Conservation (phyloP, 2,113 vertebrate species). For the human region DNA sequence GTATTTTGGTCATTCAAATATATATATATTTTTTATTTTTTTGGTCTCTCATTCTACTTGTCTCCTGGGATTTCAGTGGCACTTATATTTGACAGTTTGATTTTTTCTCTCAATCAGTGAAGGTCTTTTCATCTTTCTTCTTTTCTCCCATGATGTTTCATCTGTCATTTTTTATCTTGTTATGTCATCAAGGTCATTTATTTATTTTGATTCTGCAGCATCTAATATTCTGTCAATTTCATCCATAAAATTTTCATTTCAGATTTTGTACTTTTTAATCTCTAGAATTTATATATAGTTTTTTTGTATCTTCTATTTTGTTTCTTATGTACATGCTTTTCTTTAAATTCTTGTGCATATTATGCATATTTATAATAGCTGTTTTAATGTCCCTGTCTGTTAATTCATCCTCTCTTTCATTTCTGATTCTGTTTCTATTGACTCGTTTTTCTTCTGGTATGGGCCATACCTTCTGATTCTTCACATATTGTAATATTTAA, state of each 20-base stretch:
- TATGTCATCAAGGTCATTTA: background rate
- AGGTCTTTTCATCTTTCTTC: background rate
- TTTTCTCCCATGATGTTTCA: background rate
- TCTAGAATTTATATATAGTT: background rate
- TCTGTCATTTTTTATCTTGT: background rate
- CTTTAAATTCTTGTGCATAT: background rate
- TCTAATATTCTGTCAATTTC: background rate
- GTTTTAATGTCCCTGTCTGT: background rate
- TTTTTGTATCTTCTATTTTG: background rate
- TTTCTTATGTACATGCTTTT: background rate
- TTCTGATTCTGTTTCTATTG: background rate
- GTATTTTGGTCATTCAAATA: background rate
- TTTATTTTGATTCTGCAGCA: background rate
- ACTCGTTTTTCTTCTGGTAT: background rate
- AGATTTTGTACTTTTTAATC: constrained; percentile 5
- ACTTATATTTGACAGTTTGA: background rate
- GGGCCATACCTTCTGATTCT: background rate
- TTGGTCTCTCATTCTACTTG: background rate
- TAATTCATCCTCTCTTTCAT: background rate
- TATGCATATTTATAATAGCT: background rate
- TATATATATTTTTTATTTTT: background rate
- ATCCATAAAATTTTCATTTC: background rate
- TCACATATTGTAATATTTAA: background rate
- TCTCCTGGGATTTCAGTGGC: background rate
- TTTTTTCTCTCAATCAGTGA: constrained; percentile 1